These are phyloP conservation scores for Campaea margaritaria DNA, from an alignment of 2,888 invertebrate species.

Conservation along the genomic window DNA sequence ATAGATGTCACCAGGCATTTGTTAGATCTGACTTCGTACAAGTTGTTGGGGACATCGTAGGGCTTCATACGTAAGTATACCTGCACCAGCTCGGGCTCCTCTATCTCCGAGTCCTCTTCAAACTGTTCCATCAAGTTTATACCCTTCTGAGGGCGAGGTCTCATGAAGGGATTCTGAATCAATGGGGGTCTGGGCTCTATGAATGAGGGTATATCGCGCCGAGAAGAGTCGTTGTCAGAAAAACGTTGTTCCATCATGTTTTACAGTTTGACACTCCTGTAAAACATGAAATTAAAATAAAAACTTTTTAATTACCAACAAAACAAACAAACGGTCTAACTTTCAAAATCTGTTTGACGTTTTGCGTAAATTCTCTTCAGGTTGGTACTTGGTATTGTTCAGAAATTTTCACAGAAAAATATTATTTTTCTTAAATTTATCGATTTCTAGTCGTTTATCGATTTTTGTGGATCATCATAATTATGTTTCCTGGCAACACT, in stretches of 20 bases:
- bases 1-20: constrained; percentile 70
- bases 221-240: constrained; percentile 63
- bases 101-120: constrained; percentile 69
- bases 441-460: no score
- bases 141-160: constrained; percentile 74
- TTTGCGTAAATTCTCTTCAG: no score
- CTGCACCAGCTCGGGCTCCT: constrained; percentile 76
- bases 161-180: constrained; percentile 77
- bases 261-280: constrained; percentile 1
- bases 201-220: constrained; percentile 77
- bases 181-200: constrained; percentile 77
- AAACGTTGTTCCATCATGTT: constrained; percentile 56
- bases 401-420: no score
- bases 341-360: no score
- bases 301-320: neutral
- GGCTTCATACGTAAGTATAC: constrained; percentile 85
- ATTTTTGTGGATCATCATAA: no score
- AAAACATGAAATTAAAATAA: neutral
- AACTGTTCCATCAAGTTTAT: constrained; percentile 73
- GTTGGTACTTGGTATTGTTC: no score
- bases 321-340: neutral
- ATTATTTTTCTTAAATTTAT: no score
- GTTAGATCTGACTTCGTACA: constrained; percentile 73
- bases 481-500: no score
- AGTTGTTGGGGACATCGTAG: constrained; percentile 58